Base-by-base conservation (phyloP, 2,888 invertebrate genomes). In the Adineta ricciae region DNA sequence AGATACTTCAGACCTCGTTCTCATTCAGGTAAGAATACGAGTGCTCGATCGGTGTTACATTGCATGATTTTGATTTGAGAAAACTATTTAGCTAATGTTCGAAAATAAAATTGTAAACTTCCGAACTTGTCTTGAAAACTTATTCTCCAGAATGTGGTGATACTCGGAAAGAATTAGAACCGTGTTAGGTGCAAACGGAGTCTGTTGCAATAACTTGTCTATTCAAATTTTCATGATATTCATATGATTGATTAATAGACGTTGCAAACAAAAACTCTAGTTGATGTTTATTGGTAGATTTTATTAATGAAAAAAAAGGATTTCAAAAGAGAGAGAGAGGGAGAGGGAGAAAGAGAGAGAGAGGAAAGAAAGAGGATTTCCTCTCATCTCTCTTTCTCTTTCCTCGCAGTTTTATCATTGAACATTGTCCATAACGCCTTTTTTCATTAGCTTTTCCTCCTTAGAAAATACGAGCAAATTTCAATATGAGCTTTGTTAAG, bases 251-350 rank as follows among this genome's bases (percentile, higher is more conserved):
- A 64, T 64, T 64, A 27, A 64, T 64, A 64, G 64, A 64, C 32
- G 32, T 64, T 3, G 3, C 3, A 27, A 27, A 64, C 32, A 64
- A 64, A n/a, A 64, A 64, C 27, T 32, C 64, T 32, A 64, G 64
- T 64, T 64, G 64, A 32, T 64, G 64, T 27, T 64, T 64, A 64
- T 64, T 64, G 64, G 64, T 64, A 16, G 64, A 64, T 64, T 64
- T 64, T 27, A 64, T 32, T 32, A 32, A 64, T 64, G 64, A 64
- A 64, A 64, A 64, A 64, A 64, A 64, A 32, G 27, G 32, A 64
- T 64, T 27, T 16, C 27, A 16, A 64, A 32, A 64, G 5, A 64
- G 27, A 64, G 32, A 46, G 46, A 64, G 32, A 64, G 64, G 32
- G 16, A 64, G 32, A 64, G 32, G n/a, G n/a, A n/a, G n/a, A 64